These are phyloP conservation scores for Chloroclystis v-ata DNA, from an alignment of 2,888 invertebrate species.

Conservation along the genomic window DNA sequence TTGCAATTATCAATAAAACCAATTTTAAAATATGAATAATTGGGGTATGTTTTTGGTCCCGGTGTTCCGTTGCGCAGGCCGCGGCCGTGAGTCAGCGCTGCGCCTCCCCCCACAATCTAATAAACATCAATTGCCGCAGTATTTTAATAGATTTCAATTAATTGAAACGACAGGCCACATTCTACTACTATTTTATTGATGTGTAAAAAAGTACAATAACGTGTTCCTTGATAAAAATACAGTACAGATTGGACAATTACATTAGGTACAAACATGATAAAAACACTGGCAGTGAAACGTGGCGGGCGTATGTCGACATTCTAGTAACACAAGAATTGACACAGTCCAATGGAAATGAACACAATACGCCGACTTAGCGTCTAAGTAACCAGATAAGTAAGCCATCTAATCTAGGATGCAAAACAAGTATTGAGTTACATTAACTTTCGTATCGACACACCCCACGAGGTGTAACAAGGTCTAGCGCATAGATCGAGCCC, in stretches of 20 bases:
- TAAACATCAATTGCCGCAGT: constrained; percentile 63
- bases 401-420: constrained; percentile 59
- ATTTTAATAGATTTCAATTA: constrained; percentile 72
- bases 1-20: constrained; percentile 76
- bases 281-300: constrained; percentile 66
- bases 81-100: constrained; percentile 51
- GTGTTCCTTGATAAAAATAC: constrained; percentile 53
- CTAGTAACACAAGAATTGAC: constrained; percentile 82
- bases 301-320: constrained; percentile 80
- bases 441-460: constrained; percentile 44
- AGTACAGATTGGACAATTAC: constrained; percentile 28
- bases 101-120: constrained; percentile 49
- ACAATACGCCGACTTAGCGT: constrained; percentile 55
- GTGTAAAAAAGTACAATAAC: constrained; percentile 65
- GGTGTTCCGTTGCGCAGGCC: constrained; percentile 38
- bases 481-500: constrained; percentile 69
- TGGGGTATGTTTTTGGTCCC: constrained; percentile 47
- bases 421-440: constrained; percentile 58
- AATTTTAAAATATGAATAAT: constrained; percentile 68
- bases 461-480: constrained; percentile 69
- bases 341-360: constrained; percentile 77
- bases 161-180: constrained; percentile 68
- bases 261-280: constrained; percentile 45
- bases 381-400: constrained; percentile 45
- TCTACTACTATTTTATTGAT: constrained; percentile 73